A percentile compares a stretch with the other conserved stretches of the same genome.
phyloP scores from a whole-genome alignment of 1,140 invertebrate genomes.

The Laupala kohalensis region DNA sequence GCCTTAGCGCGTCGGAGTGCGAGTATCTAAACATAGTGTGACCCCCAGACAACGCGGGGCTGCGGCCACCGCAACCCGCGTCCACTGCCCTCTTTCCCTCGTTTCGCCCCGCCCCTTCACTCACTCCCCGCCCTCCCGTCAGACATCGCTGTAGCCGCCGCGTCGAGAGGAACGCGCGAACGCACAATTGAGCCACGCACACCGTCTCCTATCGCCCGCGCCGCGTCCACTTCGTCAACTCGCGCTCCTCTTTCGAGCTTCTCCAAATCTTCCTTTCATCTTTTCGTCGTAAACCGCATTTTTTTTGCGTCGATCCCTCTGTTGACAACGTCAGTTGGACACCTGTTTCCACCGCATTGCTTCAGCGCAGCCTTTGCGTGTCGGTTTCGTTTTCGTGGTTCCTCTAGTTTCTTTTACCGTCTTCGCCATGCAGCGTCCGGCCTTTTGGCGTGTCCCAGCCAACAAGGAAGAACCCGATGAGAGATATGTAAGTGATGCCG shows the following conservation, averaged over 20 bases:
- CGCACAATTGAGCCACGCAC: background rate
- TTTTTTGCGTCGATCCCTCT: too few species aligned
- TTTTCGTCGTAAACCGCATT: too few species aligned
- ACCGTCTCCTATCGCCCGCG: background rate
- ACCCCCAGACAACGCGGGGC: slow-evolving; percentile 2
- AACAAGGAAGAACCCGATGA: slow-evolving; percentile 7
- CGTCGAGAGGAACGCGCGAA: background rate
- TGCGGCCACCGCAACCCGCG: too few species aligned
- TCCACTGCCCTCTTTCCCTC: background rate
- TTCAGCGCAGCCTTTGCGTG: background rate
- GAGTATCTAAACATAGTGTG: slow-evolving; percentile 6
- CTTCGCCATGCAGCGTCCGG: slow-evolving; percentile 1
- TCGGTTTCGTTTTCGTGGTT: background rate
- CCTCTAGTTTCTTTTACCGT: background rate
- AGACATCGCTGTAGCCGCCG: background rate
- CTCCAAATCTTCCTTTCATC: too few species aligned
- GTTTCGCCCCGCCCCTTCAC: background rate
- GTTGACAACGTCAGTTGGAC: too few species aligned
- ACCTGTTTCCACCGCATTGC: background rate
- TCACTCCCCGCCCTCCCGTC: background rate
- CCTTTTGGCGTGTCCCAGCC: slow-evolving; percentile 4
- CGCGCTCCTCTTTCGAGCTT: too few species aligned
- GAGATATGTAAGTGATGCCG: background rate
- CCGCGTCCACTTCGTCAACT: too few species aligned
- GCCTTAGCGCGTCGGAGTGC: too few species aligned